These are phyloP conservation scores for Anadara kagoshimensis DNA, from an alignment of 1,140 invertebrate species.

Conservation along the genomic window DNA sequence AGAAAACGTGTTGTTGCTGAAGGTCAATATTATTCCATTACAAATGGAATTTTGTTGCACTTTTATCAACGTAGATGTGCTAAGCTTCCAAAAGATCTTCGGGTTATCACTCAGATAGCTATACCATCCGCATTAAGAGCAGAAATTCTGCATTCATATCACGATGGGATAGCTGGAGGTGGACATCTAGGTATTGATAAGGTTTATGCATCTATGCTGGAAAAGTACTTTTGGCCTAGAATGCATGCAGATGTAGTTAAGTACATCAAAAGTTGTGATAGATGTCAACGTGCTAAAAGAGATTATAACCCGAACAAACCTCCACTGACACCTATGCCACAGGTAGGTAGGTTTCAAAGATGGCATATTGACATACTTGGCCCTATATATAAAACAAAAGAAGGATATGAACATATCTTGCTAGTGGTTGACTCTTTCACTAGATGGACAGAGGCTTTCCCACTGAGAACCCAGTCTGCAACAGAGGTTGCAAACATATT, in stretches of 20 bases:
- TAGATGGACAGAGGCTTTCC: slow-evolving; percentile 39
- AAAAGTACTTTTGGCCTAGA: slow-evolving; percentile 34
- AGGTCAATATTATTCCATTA: slow-evolving; percentile 12
- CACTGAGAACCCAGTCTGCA: slow-evolving; percentile 19
- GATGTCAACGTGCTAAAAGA: slow-evolving; percentile 45
- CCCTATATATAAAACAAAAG: slow-evolving; percentile 23
- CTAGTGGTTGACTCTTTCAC: slow-evolving; percentile 41
- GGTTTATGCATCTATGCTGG: slow-evolving; percentile 1
- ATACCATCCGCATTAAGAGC: not conserved
- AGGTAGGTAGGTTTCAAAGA: slow-evolving; percentile 31
- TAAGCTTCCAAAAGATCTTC: not conserved
- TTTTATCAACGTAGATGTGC: slow-evolving; percentile 16
- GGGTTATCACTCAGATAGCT: slow-evolving; percentile 11
- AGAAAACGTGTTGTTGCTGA: not conserved
- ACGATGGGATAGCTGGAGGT: slow-evolving; percentile 30
- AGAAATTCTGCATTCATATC: slow-evolving; percentile 27
- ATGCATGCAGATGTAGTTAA: slow-evolving; percentile 18
- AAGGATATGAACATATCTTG: slow-evolving; percentile 39
- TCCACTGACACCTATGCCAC: slow-evolving; percentile 21
- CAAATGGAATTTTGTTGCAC: slow-evolving; percentile 29
- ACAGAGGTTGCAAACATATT: slow-evolving; percentile 31
- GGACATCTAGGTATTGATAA: slow-evolving; percentile 29
- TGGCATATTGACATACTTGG: slow-evolving; percentile 46
- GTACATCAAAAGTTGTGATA: slow-evolving; percentile 37
- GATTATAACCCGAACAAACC: slow-evolving; percentile 1